A percentile compares a stretch with the other conserved stretches of the same genome.
Evolutionary conservation across 1,140 invertebrate genomes (phyloP).

Genomic region (Achatina immaculata): DNA sequence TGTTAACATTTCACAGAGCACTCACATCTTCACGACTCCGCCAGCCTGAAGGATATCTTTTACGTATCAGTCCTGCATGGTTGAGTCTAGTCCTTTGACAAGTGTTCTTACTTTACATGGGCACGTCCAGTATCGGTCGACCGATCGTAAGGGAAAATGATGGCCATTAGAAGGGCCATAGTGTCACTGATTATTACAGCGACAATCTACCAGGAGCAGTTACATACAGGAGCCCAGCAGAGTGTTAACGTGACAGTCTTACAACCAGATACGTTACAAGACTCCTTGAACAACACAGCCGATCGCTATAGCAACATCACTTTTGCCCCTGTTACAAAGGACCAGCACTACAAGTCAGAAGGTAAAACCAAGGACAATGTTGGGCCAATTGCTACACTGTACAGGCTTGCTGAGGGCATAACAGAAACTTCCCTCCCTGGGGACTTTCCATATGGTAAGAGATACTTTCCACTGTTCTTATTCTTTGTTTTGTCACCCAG

Average conservation of each 20-base stretch:
- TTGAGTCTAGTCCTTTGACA: no score
- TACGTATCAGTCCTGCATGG: no score
- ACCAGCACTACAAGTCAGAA: not conserved
- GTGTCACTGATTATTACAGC: not conserved
- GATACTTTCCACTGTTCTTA: no score
- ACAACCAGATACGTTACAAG: not conserved
- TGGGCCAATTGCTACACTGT: slow-evolving; percentile 49
- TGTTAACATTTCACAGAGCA: no score
- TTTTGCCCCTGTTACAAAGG: not conserved
- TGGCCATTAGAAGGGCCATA: no score
- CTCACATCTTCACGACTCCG: no score
- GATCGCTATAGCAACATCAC: slow-evolving; percentile 11
- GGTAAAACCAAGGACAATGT: slow-evolving; percentile 25
- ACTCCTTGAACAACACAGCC: not conserved
- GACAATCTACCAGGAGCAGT: not conserved
- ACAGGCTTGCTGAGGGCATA: slow-evolving; percentile 49
- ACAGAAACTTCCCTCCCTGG: slow-evolving; percentile 49
- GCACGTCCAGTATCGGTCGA: no score
- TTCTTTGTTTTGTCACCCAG: not conserved
- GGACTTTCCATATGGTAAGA: slow-evolving; percentile 51
- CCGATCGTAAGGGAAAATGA: no score
- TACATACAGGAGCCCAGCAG: not conserved
- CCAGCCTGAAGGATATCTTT: no score
- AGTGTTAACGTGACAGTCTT: not conserved
- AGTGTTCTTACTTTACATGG: no score